Conservation (phyloP, 2,113 vertebrate species). For the Leucosticte australis region DNA sequence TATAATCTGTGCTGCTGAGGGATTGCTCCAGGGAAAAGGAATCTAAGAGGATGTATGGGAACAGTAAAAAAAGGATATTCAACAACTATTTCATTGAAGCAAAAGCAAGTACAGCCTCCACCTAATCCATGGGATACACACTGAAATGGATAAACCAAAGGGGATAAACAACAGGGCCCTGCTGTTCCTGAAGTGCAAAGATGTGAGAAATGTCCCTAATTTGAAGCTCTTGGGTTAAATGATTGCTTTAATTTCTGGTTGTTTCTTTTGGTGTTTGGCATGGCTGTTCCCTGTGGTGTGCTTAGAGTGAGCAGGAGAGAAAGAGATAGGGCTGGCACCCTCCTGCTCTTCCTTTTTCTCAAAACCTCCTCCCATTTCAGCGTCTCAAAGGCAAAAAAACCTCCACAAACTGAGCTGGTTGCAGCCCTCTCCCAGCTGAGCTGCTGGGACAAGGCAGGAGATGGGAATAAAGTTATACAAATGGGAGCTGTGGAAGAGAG, state of each 20-base stretch:
- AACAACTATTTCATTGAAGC: background rate
- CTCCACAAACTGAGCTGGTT: background rate
- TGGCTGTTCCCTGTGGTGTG: background rate
- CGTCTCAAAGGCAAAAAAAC: background rate
- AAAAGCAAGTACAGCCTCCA: background rate
- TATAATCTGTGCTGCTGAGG: background rate
- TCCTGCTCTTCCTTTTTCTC: background rate
- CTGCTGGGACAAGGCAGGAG: background rate
- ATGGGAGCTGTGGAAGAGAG: background rate
- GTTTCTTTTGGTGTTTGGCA: background rate
- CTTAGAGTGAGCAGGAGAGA: background rate
- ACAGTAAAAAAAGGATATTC: background rate
- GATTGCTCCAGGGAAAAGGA: background rate
- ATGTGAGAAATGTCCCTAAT: background rate
- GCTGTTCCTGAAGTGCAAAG: background rate
- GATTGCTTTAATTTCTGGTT: slow-evolving; percentile 8
- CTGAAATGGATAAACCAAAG: background rate
- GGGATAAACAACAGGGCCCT: background rate
- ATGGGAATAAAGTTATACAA: background rate
- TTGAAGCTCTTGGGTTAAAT: background rate
- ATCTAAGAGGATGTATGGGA: background rate
- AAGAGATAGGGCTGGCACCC: background rate
- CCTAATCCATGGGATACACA: background rate
- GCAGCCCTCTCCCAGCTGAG: background rate
- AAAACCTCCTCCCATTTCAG: background rate